A percentile compares a stretch with the other conserved stretches of the same genome.
Conservation (phyloP, 1,140 invertebrate species). For the Euwallacea fornicatus region DNA sequence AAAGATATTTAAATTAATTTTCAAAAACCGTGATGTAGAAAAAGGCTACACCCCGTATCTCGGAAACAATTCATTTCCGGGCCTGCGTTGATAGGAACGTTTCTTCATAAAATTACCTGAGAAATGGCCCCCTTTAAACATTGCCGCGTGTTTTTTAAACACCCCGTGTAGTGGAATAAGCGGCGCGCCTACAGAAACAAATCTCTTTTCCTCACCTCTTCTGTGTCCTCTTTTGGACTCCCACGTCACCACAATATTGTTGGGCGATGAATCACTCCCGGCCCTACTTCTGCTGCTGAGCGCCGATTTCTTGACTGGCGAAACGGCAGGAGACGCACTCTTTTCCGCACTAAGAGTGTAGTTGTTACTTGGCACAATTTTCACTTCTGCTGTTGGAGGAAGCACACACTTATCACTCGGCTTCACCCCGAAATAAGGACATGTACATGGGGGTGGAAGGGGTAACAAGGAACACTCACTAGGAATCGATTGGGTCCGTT, state of each 20-base stretch:
- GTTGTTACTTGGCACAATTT: conserved; percentile 56
- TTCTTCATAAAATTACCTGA: too few relatives aligned
- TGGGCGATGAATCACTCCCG: conserved; percentile 45
- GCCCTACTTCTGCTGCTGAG: conserved; percentile 34
- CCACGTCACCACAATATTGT: conserved; percentile 63
- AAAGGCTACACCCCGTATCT: too few relatives aligned
- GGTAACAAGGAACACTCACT: conserved; percentile 51
- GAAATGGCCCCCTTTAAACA: too few relatives aligned
- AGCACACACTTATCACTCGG: conserved; percentile 56
- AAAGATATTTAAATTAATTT: too few relatives aligned
- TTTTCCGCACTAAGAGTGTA: conserved; percentile 41
- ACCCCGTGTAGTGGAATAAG: too few relatives aligned
- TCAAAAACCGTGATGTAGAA: too few relatives aligned
- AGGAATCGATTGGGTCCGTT: not conserved
- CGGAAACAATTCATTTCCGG: too few relatives aligned
- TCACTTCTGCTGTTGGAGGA: conserved; percentile 57
- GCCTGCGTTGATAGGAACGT: too few relatives aligned
- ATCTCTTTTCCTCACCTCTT: conserved; percentile 39
- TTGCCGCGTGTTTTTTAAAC: too few relatives aligned
- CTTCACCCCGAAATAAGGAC: conserved; percentile 74
- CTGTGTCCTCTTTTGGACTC: conserved; percentile 58
- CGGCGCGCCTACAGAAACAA: too few relatives aligned
- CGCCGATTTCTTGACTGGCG: conserved; percentile 40
- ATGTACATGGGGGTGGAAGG: conserved; percentile 72
- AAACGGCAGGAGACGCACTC: conserved; percentile 41